Evolutionary conservation across 2,113 vertebrate species (phyloP), one percentile per base, ranked within the genome.

Genomic region (Gasterosteus aculeatus): DNA sequence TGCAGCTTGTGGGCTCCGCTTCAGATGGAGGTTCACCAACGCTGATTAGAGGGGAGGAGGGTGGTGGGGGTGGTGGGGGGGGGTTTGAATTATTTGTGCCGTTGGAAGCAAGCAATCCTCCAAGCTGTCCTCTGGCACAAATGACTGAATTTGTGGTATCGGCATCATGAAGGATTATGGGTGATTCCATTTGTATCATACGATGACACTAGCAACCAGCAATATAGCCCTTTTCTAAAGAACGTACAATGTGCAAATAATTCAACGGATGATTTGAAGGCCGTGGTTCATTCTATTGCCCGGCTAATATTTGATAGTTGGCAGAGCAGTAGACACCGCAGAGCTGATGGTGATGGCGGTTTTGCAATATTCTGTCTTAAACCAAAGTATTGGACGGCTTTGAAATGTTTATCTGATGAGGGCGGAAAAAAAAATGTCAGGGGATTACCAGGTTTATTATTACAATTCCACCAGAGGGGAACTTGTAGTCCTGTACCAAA

Each of bases 1-100:
- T 77, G 62, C 53, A 81, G 80, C 69, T 26, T 39, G 64, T 68
- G 70, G 63, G 75, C 44, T 77, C 62, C 3, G 72, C 69, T 61
- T 72, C 66, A 74, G 59, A 74, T 68, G 63, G 51, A 51, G 44
- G 58, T 71, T 75, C 62, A 39, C 26, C 16, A 82, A 69, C 35
- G 67, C 46, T 44, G 31, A 76, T 57, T 42, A 51, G 33, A 65
- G 29, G 33, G 63, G 19, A 35, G 31, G 79, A 71, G 60, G 5
- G 22, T 26, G 22, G 22, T 26, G 22, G 22, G 1, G 22, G 22
- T 26, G 22, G 22, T 26, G 22, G 22, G 1, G 1, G 22, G 22
- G 22, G 22, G 22, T 26, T 53, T 29, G 4, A 7, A 12, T 3
- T 11, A n/a, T 39, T 16, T 22, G 31, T 31, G 54, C 56, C 46